Percentiles rank a stretch among this genome's conserved stretches.
phyloP scores from a whole-genome alignment of 2,797 vertebrate species.

The Platyrinchus mystaceus region DNA sequence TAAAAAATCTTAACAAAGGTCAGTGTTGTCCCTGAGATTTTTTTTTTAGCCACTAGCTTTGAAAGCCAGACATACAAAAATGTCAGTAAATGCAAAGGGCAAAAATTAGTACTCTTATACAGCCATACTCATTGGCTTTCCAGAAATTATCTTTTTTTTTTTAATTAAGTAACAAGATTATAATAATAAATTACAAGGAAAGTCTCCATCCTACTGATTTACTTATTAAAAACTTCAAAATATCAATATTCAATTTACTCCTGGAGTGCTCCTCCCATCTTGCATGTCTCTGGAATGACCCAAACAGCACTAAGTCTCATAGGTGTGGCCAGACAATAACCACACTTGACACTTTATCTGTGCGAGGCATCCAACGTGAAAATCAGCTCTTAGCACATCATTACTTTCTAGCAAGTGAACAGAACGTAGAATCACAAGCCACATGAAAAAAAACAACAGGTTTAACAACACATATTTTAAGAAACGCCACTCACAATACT shows the following conservation, averaged over 20 bases:
- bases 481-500: neutral
- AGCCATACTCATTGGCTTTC: neutral
- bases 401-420: neutral
- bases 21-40: neutral
- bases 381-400: neutral
- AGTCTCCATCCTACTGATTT: neutral
- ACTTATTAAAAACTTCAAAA: neutral
- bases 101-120: neutral
- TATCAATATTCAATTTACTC: neutral
- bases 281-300: neutral
- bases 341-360: neutral
- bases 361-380: neutral
- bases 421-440: neutral
- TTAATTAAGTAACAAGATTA: neutral
- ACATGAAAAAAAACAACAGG: neutral
- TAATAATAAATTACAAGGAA: neutral
- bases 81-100: neutral
- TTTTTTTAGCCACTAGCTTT: neutral
- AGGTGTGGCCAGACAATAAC: neutral
- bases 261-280: neutral
- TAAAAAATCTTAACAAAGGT: neutral
- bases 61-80: neutral
- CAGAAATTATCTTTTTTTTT: neutral
- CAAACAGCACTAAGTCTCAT: neutral
- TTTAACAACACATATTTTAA: neutral